A percentile compares a stretch with the other conserved stretches of the same genome.
Evolutionary conservation across 1,140 invertebrate genomes (phyloP).

Genomic region (Oscheius sp.): DNA sequence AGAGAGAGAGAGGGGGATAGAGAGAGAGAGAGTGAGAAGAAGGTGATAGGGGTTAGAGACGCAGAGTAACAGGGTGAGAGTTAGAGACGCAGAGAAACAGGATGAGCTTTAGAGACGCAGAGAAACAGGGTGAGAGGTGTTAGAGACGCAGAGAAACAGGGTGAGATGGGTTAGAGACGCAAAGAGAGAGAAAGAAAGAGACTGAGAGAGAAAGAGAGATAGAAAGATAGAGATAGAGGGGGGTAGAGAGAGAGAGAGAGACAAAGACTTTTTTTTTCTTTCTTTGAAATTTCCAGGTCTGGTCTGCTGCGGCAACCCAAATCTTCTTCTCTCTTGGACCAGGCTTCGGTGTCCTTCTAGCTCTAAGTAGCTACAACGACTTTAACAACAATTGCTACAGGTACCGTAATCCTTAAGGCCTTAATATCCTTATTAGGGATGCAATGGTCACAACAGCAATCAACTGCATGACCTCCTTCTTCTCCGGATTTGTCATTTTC

Average conservation of each 20-base stretch:
- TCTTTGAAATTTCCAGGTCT: constrained; percentile 66
- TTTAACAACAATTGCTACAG: constrained; percentile 69
- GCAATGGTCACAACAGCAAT: too few relatives aligned
- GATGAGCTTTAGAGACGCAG: neutral
- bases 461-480: constrained; percentile 93
- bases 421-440: constrained; percentile 69
- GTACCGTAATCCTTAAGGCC: too few relatives aligned
- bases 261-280: too few relatives aligned
- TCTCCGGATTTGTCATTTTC: constrained; percentile 96
- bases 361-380: constrained; percentile 67
- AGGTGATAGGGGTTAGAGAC: too few relatives aligned
- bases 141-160: too few relatives aligned
- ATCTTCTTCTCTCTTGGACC: constrained; percentile 69
- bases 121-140: too few relatives aligned
- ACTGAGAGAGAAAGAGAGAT: neutral
- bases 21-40: neutral
- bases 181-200: neutral
- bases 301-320: constrained; percentile 69
- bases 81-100: neutral
- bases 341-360: constrained; percentile 68
- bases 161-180: neutral
- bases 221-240: neutral
- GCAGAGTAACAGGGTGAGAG: neutral
- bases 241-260: neutral
- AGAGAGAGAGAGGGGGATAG: neutral